phyloP scores from a whole-genome alignment of 2,888 invertebrate genomes.

The Pammene fasciana region DNA sequence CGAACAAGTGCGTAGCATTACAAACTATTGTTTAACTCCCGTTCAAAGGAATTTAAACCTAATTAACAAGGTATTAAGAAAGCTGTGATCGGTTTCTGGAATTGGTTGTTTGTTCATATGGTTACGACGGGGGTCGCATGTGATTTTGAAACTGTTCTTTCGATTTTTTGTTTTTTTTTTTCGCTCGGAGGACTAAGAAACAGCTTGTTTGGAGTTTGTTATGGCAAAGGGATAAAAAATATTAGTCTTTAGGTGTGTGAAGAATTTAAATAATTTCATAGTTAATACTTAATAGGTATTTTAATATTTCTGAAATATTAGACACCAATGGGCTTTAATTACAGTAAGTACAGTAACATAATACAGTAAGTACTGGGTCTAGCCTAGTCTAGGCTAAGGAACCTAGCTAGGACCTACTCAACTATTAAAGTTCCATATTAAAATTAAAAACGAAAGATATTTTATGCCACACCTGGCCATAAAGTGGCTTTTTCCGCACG shows the following conservation, averaged over 20 bases:
- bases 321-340: too few species aligned
- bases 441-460: too few species aligned
- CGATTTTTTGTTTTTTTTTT: constrained; percentile 24
- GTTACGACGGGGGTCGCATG: constrained; percentile 68
- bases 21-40: constrained; percentile 48
- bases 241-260: neutral
- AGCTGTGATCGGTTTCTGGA: constrained; percentile 26
- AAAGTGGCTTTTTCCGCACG: too few species aligned
- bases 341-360: too few species aligned
- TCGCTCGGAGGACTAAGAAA: constrained; percentile 25
- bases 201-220: constrained; percentile 29
- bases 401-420: too few species aligned
- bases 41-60: constrained; percentile 15
- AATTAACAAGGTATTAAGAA: constrained; percentile 1
- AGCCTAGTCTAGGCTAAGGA: too few species aligned
- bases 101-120: constrained; percentile 75
- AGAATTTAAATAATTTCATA: constrained; percentile 1
- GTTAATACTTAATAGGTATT: too few species aligned
- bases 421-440: too few species aligned
- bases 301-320: too few species aligned
- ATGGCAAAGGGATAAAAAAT: constrained; percentile 11
- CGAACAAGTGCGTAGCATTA: constrained; percentile 69
- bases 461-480: too few species aligned
- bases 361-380: too few species aligned
- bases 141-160: constrained; percentile 54